Evolutionary conservation across 2,888 invertebrate species (phyloP), one percentile per base, ranked within the genome.

Genomic region (Plagodis dolabraria): DNA sequence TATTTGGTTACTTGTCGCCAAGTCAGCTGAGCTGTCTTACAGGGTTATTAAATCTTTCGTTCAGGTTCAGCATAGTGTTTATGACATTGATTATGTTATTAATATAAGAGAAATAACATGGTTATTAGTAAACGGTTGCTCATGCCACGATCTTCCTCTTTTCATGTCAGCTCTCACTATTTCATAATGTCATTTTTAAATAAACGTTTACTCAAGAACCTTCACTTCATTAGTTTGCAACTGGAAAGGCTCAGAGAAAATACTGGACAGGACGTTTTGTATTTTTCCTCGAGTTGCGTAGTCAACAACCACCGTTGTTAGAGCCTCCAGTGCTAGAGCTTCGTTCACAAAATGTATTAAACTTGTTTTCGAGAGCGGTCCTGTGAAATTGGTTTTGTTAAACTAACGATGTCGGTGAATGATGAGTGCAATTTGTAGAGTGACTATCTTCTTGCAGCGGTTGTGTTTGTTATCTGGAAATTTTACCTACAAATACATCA

Each of bases 401-500:
- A 78, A 83, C 78, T 83, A 83, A 85, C 82, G 80, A 83, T 73
- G 78, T 65, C 71, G 64, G 77, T 81, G 80, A 86, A 80, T 80
- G 79, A 85, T 82, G 80, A 79, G 75, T 76, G 79, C 74, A 73
- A 85, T 86, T 85, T 85, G 77, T 84, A 76, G 74, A 72, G 70
- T 72, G 69, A 60, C 71, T 73, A 72, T 65, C 67, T 69, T 47
- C 62, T 70, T 65, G 62, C 44, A 54, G 53, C 36, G 49, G 34
- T 8, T 9, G 38, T 6, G 12, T 38, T 38, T 10, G 33, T 22
- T 22, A 22, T 22, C 22, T 22, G 22, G 22, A 2, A 22, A 22
- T 22, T 22, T 22, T 22, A 22, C 22, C 22, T 22, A 22, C 22
- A 22, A 22, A 22, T 22, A 22, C 22, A 22, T 4, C 22, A 22